phyloP scores from a whole-genome alignment of 2,797 vertebrate genomes.

The Amblyopsis hoosieri region DNA sequence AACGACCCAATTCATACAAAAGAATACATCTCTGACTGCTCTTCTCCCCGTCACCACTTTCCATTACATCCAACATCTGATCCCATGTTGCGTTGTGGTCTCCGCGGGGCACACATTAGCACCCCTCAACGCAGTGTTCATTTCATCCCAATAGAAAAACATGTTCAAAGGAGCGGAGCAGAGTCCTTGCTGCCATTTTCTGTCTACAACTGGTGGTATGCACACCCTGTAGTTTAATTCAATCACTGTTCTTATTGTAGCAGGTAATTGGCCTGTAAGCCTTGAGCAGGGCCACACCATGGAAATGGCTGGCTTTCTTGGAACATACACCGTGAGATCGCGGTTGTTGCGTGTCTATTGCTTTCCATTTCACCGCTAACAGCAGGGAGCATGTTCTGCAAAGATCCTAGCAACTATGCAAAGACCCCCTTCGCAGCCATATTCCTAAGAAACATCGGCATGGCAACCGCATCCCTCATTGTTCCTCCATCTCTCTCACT shows the following conservation, averaged over 20 bases:
- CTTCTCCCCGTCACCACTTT: constrained; percentile 18
- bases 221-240: constrained; percentile 35
- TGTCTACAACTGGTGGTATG: constrained; percentile 17
- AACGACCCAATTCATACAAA: constrained; percentile 12
- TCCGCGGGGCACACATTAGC: constrained; percentile 26
- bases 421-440: constrained; percentile 30
- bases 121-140: constrained; percentile 26
- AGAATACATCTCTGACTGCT: constrained; percentile 21
- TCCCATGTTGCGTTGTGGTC: constrained; percentile 26
- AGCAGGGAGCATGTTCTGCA: constrained; percentile 27
- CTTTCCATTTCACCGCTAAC: constrained; percentile 35
- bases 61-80: constrained; percentile 28
- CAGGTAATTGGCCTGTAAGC: constrained; percentile 51
- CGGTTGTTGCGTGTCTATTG: constrained; percentile 36
- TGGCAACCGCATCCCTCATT: constrained; percentile 52
- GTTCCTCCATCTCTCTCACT: constrained; percentile 22
- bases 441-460: constrained; percentile 58
- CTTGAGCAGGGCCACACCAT: constrained; percentile 27
- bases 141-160: constrained; percentile 52
- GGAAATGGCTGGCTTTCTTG: constrained; percentile 49
- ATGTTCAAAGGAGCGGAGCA: constrained; percentile 36
- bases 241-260: constrained; percentile 51
- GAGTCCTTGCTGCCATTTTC: constrained; percentile 9
- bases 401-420: constrained; percentile 20
- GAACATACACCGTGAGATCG: constrained; percentile 47